phyloP scores from a whole-genome alignment of 92 coral and sea anemone genomes.

The Heliopora coerulea region DNA sequence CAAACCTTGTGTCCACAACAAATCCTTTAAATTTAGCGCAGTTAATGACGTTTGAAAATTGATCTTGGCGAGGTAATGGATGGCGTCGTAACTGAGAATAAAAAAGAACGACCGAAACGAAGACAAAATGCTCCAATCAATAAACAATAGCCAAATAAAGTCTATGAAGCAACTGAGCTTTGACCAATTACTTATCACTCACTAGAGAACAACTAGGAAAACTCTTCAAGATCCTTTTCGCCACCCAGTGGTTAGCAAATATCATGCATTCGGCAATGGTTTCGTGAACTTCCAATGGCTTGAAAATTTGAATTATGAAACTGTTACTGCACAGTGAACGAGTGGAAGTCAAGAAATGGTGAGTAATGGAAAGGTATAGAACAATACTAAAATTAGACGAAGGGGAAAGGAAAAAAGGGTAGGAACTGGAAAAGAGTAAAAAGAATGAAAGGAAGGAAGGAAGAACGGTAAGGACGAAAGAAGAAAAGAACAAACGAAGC shows the following conservation, averaged over 20 bases:
- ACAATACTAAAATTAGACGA: neutral
- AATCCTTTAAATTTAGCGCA: conserved; percentile 87
- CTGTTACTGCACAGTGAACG: no score
- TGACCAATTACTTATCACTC: no score
- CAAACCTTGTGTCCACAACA: conserved; percentile 68
- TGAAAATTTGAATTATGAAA: neutral
- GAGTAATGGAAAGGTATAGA: neutral
- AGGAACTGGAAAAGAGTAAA: neutral
- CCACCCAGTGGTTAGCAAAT: conserved; percentile 93
- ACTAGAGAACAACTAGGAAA: conserved; percentile 81
- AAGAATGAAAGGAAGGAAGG: neutral
- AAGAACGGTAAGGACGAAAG: no score
- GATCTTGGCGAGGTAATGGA: conserved; percentile 82
- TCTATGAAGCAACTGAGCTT: no score
- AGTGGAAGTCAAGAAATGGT: neutral
- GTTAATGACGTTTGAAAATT: conserved; percentile 69
- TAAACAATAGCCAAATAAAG: neutral
- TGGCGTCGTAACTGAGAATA: conserved; percentile 78
- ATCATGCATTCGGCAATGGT: conserved; percentile 95
- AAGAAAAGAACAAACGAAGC: no score
- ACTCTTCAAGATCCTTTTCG: conserved; percentile 71
- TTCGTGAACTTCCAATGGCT: conserved; percentile 89
- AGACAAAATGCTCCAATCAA: neutral
- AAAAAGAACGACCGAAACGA: neutral
- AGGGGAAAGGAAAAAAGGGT: neutral